Evolutionary conservation across 2,797 vertebrate genomes (phyloP), one percentile per base, ranked within the genome.

Genomic region (Melanitta fusca): DNA sequence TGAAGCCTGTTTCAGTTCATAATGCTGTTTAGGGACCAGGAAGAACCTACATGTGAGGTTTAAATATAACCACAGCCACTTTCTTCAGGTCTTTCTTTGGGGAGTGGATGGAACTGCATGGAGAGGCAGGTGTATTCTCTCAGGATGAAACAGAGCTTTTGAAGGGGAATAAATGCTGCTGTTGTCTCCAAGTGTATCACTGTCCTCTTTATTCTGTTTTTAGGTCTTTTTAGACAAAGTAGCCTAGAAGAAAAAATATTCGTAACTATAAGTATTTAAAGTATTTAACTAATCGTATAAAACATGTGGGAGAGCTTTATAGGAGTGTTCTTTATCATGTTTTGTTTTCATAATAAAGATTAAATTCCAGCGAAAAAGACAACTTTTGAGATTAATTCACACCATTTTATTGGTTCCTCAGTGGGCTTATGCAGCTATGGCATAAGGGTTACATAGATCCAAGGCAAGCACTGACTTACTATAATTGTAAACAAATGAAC

Each of bases 41-140:
- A 96, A 95, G 90, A 91, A 91, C 78, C 34, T 82, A 69, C 61
- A 71, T 85, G 47, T 73, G 83, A 91, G 38, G 57, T 94, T 95
- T 95, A 97, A 94, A 95, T 96, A 96, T 96, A 94, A 92, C 93
- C 80, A 54, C 83, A 93, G 38, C 41, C 78, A 68, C 3, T 0
- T 86, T 88, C 43, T 90, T 45, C n/a, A 53, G 64, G 39, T 87
- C 90, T 83, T 90, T 91, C 56, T 90, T 94, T 60, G 68, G 89
- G 77, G 80, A 90, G 39, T 18, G 60, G 36, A 82, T 80, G 71
- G 68, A 84, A 85, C 49, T 41, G 53, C 61, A 82, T 93, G 87
- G 88, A 68, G 32, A 90, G 22, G 32, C 89, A 96, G 83, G 88
- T 94, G 72, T 81, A 43, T 60, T 86, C 91, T 95, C 85, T 43